A percentile compares a stretch with the other conserved stretches of the same genome.
Conservation (phyloP, 53 echinoderm and acorn worm genomes). For the Echinarachnius parma region DNA sequence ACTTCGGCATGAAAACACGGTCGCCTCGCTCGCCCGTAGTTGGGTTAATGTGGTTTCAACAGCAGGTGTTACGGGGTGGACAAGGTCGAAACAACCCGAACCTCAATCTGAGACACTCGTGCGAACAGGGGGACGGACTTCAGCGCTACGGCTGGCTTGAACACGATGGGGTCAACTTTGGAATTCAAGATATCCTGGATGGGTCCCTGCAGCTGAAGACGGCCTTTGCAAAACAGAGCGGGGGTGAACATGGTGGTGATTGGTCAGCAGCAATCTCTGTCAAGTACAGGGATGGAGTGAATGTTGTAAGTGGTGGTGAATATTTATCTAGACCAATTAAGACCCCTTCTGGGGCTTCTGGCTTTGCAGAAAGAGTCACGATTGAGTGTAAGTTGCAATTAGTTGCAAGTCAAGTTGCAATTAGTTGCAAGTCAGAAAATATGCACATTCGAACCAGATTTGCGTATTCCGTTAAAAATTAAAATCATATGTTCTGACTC, state of each 20-base stretch:
- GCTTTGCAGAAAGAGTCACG: no score
- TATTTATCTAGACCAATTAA: no score
- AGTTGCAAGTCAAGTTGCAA: no score
- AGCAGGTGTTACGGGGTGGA: constrained; percentile 11
- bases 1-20: constrained; percentile 92
- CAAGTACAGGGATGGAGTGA: constrained; percentile 28
- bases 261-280: constrained; percentile 66
- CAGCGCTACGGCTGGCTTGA: constrained; percentile 89
- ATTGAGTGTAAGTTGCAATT: no score
- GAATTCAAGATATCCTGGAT: constrained; percentile 88
- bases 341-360: no score
- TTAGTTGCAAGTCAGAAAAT: no score
- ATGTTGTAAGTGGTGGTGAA: constrained; percentile 9
- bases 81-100: constrained; percentile 1
- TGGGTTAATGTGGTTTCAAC: constrained; percentile 94
- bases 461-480: no score
- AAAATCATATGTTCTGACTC: no score
- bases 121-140: constrained; percentile 88
- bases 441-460: no score
- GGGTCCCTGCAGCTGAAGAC: constrained; percentile 81
- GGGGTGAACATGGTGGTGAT: constrained; percentile 86
- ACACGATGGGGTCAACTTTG: constrained; percentile 91
- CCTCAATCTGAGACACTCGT: constrained; percentile 62
- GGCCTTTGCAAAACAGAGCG: constrained; percentile 82
- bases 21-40: constrained; percentile 77